These are phyloP conservation scores for Zonotrichia leucophrys DNA, from an alignment of 2,113 vertebrate species.

Conservation along the genomic window DNA sequence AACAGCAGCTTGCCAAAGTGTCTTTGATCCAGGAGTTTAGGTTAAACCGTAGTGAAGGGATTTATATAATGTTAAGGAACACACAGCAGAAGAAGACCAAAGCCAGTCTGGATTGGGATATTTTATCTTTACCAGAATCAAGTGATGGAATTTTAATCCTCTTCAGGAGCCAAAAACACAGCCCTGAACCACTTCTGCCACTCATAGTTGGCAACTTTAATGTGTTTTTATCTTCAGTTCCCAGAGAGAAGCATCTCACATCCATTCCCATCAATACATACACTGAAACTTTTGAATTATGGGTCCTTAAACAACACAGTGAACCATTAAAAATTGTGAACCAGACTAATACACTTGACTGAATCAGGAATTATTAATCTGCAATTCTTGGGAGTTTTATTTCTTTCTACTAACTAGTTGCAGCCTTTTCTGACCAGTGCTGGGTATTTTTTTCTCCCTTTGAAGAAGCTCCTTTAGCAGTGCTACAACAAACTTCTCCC, in stretches of 20 bases:
- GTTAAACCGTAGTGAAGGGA: not conserved
- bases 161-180: not conserved
- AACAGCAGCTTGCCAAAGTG: not conserved
- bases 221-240: not conserved
- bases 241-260: not conserved
- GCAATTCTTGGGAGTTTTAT: not conserved
- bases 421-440: not conserved
- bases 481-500: not conserved
- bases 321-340: not conserved
- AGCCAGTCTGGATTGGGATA: not conserved
- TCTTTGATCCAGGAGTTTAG: not conserved
- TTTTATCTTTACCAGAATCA: not conserved
- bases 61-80: not conserved
- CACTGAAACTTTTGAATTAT: not conserved
- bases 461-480: not conserved
- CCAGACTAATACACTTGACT: not conserved
- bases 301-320: not conserved
- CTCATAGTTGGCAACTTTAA: not conserved
- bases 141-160: not conserved
- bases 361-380: not conserved
- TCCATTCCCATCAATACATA: not conserved
- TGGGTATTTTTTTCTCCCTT: not conserved
- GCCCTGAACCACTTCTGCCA: not conserved
- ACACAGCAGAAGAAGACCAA: not conserved
- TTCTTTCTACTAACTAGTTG: not conserved